phyloP scores from a whole-genome alignment of 2,113 vertebrate genomes.

The Syngnathus floridae region DNA sequence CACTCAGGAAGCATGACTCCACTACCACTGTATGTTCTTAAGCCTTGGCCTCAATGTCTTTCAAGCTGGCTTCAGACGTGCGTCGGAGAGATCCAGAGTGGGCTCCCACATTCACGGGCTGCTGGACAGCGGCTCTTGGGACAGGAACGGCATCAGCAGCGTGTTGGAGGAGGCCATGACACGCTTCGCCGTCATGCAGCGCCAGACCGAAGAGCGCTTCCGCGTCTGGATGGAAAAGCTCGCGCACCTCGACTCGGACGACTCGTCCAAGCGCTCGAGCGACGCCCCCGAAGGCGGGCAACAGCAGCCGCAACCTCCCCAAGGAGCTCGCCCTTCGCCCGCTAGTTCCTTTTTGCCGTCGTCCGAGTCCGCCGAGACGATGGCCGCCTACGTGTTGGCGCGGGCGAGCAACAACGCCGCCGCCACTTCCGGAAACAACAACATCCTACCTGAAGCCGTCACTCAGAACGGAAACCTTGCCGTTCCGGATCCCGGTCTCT shows the following conservation, averaged over 20 bases:
- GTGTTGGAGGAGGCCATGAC: conserved; percentile 90
- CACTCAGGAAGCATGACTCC: conserved; percentile 63
- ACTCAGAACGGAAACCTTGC: conserved; percentile 78
- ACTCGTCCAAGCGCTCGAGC: conserved; percentile 78
- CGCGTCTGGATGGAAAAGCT: conserved; percentile 87
- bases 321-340: conserved; percentile 61
- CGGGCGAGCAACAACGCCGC: conserved; percentile 65
- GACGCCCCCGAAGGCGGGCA: conserved; percentile 73
- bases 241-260: conserved; percentile 81
- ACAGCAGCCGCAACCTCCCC: conserved; percentile 68
- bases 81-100: conserved; percentile 80
- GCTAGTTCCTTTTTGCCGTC: conserved; percentile 76
- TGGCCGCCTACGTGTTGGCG: conserved; percentile 71
- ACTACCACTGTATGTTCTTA: conserved; percentile 75
- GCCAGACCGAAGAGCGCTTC: conserved; percentile 90
- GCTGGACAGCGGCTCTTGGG: conserved; percentile 82
- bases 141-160: conserved; percentile 85
- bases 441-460: conserved; percentile 69
- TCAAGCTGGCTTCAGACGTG: conserved; percentile 88
- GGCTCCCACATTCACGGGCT: conserved; percentile 82
- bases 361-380: conserved; percentile 74
- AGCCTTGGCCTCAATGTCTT: conserved; percentile 93
- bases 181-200: conserved; percentile 87
- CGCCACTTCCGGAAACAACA: conserved; percentile 67
- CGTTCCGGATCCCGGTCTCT: conserved; percentile 71